Evolutionary conservation across 2,113 vertebrate species (phyloP).

Genomic region (Leiothrix lutea): DNA sequence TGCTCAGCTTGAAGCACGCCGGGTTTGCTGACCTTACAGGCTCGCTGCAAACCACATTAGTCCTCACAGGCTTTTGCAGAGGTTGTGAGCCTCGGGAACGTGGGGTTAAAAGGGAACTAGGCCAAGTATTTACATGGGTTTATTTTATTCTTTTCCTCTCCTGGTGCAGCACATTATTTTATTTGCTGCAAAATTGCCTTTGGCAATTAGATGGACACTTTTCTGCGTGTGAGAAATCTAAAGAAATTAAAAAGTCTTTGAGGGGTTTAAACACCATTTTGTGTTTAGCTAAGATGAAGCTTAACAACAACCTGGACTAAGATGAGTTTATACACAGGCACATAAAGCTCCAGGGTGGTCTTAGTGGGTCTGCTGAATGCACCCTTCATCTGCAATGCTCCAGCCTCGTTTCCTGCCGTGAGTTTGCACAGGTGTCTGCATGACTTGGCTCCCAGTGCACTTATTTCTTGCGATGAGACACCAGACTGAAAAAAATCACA

Average conservation of each 20-base stretch:
- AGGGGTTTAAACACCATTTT: not conserved
- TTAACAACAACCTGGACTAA: not conserved
- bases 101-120: constrained; percentile 17
- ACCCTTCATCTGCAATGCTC: not conserved
- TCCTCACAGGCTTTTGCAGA: not conserved
- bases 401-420: not conserved
- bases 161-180: not conserved
- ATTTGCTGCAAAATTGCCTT: not conserved
- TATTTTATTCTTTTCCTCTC: constrained; percentile 8
- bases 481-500: not conserved
- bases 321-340: not conserved
- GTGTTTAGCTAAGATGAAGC: not conserved
- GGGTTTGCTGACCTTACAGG: not conserved
- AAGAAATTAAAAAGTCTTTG: not conserved
- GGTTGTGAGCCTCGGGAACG: not conserved
- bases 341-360: constrained; percentile 35
- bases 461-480: not conserved
- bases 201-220: not conserved
- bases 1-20: not conserved
- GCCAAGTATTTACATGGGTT: not conserved
- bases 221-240: not conserved
- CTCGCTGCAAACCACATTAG: not conserved
- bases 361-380: not conserved
- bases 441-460: not conserved
- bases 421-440: constrained; percentile 52